Percentiles rank a stretch among this genome's conserved stretches.
Evolutionary conservation across 1,140 invertebrate genomes (phyloP).

Genomic region (Leptinotarsa defecta): DNA sequence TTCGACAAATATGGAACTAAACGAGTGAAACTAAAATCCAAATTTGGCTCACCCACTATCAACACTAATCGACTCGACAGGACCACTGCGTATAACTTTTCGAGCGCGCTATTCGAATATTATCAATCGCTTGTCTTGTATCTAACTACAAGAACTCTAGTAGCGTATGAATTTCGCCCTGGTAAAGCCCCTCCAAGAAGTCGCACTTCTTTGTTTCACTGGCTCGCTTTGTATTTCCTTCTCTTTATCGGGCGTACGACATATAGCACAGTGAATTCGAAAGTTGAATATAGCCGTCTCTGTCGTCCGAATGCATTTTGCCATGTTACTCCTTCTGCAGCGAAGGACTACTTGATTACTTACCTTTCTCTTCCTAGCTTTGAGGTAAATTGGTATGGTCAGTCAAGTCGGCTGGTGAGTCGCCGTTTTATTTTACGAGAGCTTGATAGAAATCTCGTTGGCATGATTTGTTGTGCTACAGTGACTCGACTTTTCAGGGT

Average conservation of each 20-base stretch:
- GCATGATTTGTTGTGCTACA: not conserved
- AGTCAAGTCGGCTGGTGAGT: not conserved
- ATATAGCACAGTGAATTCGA: conserved; percentile 52
- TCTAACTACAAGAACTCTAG: conserved; percentile 30
- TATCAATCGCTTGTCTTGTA: conserved; percentile 30
- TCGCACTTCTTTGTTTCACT: conserved; percentile 33
- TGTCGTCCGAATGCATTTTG: conserved; percentile 28
- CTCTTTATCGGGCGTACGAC: conserved; percentile 38
- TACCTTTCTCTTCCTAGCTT: conserved; percentile 47
- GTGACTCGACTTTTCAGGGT: not conserved
- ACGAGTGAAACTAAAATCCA: not conserved
- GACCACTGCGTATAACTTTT: not conserved
- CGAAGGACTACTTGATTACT: conserved; percentile 37
- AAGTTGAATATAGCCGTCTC: conserved; percentile 47
- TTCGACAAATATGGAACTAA: not conserved
- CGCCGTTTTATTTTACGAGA: not conserved
- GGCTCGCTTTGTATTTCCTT: conserved; percentile 14
- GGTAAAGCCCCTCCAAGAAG: conserved; percentile 46
- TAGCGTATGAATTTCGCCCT: conserved; percentile 44
- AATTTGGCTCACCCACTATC: conserved; percentile 25
- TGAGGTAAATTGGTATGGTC: conserved; percentile 9
- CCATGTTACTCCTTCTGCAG: conserved; percentile 26
- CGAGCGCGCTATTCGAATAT: conserved; percentile 11
- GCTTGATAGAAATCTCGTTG: conserved; percentile 13
- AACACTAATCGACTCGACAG: not conserved